Conservation (phyloP, 2,113 vertebrate species). For the Microtus richardsoni region DNA sequence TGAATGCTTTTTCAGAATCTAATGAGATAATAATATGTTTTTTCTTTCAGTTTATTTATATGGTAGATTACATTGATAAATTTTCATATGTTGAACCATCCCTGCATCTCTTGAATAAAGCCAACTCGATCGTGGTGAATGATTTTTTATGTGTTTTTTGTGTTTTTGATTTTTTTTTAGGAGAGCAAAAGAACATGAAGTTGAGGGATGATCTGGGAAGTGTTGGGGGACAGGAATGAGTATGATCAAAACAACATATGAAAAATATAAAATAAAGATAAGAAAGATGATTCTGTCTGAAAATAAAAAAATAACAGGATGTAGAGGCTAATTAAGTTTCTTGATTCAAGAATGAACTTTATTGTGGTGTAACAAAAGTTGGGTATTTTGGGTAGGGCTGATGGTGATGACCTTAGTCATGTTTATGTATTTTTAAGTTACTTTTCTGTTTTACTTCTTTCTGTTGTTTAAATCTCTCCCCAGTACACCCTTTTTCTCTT, state of each 20-base stretch:
- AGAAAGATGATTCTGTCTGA: not conserved
- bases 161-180: not conserved
- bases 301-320: not conserved
- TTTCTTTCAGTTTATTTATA: no score
- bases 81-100: no score
- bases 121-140: no score
- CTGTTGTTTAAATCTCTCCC: not conserved
- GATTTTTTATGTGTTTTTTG: no score
- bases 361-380: not conserved
- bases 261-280: not conserved
- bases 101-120: no score
- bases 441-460: not conserved
- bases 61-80: no score
- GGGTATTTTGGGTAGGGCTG: not conserved
- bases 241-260: not conserved
- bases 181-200: not conserved
- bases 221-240: not conserved
- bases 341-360: constrained; percentile 7
- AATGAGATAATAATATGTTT: no score
- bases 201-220: not conserved
- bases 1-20: no score
- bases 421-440: not conserved
- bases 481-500: not conserved
- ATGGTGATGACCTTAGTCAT: not conserved
- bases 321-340: not conserved